Conservation (phyloP, 2,113 vertebrate species). For the Tringa solitaria region DNA sequence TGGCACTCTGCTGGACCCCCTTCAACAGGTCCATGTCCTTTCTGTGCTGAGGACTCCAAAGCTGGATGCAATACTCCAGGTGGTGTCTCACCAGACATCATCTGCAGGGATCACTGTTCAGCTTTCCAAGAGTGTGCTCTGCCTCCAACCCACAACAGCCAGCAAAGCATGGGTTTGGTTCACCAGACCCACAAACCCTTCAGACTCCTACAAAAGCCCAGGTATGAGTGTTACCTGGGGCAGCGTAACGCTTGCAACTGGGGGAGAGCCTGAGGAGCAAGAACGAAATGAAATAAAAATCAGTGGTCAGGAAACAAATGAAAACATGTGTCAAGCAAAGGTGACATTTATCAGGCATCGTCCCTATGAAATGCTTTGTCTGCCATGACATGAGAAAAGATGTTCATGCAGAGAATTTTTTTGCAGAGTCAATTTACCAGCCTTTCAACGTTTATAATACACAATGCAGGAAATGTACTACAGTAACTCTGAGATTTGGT, state of each 20-base stretch:
- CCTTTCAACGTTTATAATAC: not conserved
- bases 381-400: not conserved
- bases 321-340: not conserved
- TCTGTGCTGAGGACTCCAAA: no score
- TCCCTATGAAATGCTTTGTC: not conserved
- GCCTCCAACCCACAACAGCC: not conserved
- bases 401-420: not conserved
- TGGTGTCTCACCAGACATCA: not conserved
- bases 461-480: not conserved
- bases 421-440: not conserved
- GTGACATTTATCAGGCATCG: not conserved
- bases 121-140: not conserved
- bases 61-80: no score
- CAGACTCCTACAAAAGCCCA: not conserved
- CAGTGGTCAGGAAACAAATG: not conserved
- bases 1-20: no score
- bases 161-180: not conserved
- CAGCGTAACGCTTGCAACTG: not conserved
- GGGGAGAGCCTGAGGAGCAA: not conserved
- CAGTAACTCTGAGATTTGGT: conserved; percentile 19
- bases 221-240: not conserved
- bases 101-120: not conserved
- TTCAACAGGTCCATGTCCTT: no score
- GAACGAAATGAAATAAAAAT: not conserved
- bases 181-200: not conserved